phyloP scores from a whole-genome alignment of 2,113 vertebrate species.

The Callithrix jacchus region DNA sequence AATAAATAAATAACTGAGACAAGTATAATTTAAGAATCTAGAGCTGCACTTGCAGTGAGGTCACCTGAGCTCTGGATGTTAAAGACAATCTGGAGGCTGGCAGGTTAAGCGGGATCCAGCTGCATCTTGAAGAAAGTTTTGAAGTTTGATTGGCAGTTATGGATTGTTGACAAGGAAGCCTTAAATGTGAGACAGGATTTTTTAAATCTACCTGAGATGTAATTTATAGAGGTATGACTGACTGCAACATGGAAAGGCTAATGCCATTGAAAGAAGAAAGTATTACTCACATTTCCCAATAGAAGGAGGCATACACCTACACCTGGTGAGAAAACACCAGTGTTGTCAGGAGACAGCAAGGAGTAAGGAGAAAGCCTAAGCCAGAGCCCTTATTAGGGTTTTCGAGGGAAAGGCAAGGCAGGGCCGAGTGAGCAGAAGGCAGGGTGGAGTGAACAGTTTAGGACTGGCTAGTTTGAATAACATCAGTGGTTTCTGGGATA shows the following conservation, averaged over 20 bases:
- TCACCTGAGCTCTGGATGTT: not conserved
- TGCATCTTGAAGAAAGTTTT: not conserved
- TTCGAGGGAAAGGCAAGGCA: not conserved
- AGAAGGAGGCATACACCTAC: not conserved
- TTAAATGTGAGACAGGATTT: not conserved
- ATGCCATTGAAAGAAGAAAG: not conserved
- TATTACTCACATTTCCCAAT: not conserved
- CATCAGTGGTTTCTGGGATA: not conserved
- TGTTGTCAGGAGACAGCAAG: not conserved
- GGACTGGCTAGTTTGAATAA: not conserved
- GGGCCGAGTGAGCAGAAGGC: too few relatives aligned
- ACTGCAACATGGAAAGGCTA: not conserved
- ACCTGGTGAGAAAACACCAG: not conserved
- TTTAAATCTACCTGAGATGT: not conserved
- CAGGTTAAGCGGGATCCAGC: not conserved
- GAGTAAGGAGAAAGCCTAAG: not conserved
- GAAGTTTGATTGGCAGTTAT: not conserved
- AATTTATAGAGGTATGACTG: not conserved
- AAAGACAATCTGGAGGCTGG: not conserved
- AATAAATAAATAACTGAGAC: not conserved
- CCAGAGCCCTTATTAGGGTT: not conserved
- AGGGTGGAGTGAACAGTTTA: not conserved
- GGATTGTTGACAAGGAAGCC: not conserved
- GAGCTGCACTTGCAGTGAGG: not conserved
- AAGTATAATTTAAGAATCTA: not conserved